Evolutionary conservation across 2,888 invertebrate genomes (phyloP), one percentile per base, ranked within the genome.

Genomic region (Chloroclystis v-ata): DNA sequence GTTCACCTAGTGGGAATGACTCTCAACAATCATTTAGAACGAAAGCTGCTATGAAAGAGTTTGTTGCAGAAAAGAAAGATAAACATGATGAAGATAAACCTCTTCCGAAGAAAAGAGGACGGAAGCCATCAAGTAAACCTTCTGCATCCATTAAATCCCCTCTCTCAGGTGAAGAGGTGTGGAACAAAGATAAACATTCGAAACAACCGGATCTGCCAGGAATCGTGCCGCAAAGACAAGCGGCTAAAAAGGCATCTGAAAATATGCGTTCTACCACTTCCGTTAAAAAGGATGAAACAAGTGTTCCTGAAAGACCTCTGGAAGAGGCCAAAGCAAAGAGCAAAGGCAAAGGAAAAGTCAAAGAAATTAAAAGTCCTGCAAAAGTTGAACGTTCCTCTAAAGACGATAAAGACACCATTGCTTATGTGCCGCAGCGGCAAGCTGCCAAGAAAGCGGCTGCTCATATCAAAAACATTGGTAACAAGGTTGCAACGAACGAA

Each of bases 401-500:
- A 67, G 93, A 93, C 2, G 91, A 91, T 24, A 92, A 92, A 64
- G 91, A 91, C 60, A 89, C 93, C 37, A 90, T 95, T 30, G 92
- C 95, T 0, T 95, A 95, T 73, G 96, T 97, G 13, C 96, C 96
- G 1, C 96, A 97, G 72, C 86, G 96, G 50, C 95, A 96, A 78
- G 96, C 96, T 1, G 96, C 96, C 8, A 96, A 96, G 73, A 96
- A 96, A 74, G 96, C 96, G 0, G 95, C 96, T 1, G 96, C 96
- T 63, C 95, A 95, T 68, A 94, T 96, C 43, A 95, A 96, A 72
- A 94, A 94, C 5, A 85, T 93, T 59, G 92, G 92, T 53, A 90
- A 65, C 39, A 88, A 88, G 55, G 52, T 89, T 61, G 89, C 89
- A 24, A 63, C 71, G 32, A 59, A 71, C 1, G 88, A 82, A 55